Evolutionary conservation across 2,113 vertebrate genomes (phyloP).

Genomic region (Arvicanthis niloticus): DNA sequence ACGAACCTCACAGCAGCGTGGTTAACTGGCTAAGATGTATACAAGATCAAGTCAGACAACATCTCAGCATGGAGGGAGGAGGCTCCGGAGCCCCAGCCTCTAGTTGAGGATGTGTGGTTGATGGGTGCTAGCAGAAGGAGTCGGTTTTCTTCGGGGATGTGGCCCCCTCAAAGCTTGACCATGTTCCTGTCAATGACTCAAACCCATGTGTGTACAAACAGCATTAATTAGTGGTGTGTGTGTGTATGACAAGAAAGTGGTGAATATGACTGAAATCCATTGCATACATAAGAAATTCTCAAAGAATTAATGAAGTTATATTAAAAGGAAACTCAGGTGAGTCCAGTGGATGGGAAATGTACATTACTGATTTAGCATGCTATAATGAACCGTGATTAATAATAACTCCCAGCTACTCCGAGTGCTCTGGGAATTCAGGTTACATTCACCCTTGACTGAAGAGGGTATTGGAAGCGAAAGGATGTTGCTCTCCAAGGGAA

Average conservation of each 20-base stretch:
- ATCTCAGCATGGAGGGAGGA: not conserved
- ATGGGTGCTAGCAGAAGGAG: not conserved
- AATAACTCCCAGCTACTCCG: not conserved
- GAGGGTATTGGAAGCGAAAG: not conserved
- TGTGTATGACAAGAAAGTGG: not conserved
- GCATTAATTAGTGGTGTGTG: not conserved
- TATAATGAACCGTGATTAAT: not conserved
- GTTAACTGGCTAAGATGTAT: too few species aligned
- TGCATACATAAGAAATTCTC: not conserved
- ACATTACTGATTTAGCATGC: not conserved
- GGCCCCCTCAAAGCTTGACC: not conserved
- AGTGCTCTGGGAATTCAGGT: not conserved
- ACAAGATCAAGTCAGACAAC: not conserved
- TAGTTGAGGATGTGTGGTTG: not conserved
- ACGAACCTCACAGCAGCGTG: too few species aligned
- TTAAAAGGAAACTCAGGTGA: constrained; percentile 5
- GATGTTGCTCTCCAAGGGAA: not conserved
- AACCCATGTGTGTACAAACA: not conserved
- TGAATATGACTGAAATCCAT: not conserved
- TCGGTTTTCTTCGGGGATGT: not conserved
- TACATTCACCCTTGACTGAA: not conserved
- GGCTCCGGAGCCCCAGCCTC: not conserved
- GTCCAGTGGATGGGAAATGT: not conserved
- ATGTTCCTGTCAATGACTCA: not conserved
- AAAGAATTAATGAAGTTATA: not conserved